phyloP scores from a whole-genome alignment of 2,888 invertebrate genomes.

The Rotaria socialis region DNA sequence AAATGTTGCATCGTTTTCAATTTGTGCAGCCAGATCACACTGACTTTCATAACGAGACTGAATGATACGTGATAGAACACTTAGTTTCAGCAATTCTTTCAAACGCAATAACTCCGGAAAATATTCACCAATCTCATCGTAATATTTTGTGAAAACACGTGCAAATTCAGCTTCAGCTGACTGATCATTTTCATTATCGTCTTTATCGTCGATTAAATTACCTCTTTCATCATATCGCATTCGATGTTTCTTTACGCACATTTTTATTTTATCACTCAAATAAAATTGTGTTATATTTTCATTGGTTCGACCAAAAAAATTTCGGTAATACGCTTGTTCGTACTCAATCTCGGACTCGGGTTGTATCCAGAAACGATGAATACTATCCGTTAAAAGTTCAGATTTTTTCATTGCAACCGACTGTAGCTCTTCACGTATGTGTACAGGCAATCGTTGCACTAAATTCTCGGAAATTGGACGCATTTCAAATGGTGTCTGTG shows the following conservation, averaged over 20 bases:
- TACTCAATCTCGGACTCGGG: background rate
- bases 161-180: background rate
- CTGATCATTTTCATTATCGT: background rate
- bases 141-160: background rate
- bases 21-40: too few species aligned
- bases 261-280: background rate
- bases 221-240: background rate
- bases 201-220: background rate
- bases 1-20: too few species aligned
- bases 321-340: background rate
- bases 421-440: too few species aligned
- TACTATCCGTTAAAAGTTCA: too few species aligned
- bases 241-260: background rate
- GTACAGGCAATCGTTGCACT: too few species aligned
- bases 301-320: too few species aligned
- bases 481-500: too few species aligned
- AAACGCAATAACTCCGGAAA: background rate
- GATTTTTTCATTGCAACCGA: too few species aligned
- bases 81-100: background rate
- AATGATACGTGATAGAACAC: background rate
- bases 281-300: too few species aligned
- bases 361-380: background rate
- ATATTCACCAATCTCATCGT: background rate
- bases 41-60: too few species aligned
- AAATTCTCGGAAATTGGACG: too few species aligned